Evolutionary conservation across 2,888 invertebrate genomes (phyloP).

Genomic region (Pimpla rufipes): DNA sequence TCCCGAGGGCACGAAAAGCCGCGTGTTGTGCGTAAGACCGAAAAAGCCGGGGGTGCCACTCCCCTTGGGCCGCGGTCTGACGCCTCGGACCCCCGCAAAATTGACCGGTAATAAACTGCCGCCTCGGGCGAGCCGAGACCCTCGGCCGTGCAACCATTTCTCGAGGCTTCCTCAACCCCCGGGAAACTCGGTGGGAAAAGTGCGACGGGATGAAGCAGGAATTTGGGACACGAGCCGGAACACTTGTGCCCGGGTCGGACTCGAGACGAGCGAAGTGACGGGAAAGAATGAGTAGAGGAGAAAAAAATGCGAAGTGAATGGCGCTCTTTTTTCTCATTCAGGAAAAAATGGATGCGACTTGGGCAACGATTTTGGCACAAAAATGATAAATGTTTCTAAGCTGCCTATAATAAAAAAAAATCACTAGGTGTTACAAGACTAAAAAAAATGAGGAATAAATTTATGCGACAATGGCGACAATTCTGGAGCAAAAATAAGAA

Average conservation of each 20-base stretch:
- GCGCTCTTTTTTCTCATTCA: neutral
- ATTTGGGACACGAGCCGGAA: neutral
- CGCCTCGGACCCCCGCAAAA: slow-evolving; percentile 62
- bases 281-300: neutral
- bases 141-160: slow-evolving; percentile 55
- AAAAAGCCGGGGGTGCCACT: slow-evolving; percentile 48
- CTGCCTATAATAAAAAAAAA: too few relatives aligned
- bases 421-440: too few relatives aligned
- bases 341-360: too few relatives aligned
- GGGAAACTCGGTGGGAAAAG: slow-evolving; percentile 36
- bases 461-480: too few relatives aligned
- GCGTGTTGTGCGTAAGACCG: slow-evolving; percentile 34
- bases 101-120: slow-evolving; percentile 68
- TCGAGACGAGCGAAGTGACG: neutral
- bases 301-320: neutral
- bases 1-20: slow-evolving; percentile 14
- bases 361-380: too few relatives aligned
- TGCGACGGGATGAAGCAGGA: neutral
- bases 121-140: slow-evolving; percentile 33
- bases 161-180: slow-evolving; percentile 16
- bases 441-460: too few relatives aligned
- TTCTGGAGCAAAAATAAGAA: too few relatives aligned
- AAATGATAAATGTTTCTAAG: too few relatives aligned
- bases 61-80: slow-evolving; percentile 49
- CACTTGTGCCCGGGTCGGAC: neutral